Conservation (phyloP, 2,888 invertebrate genomes). For the Cephus nigrinus region DNA sequence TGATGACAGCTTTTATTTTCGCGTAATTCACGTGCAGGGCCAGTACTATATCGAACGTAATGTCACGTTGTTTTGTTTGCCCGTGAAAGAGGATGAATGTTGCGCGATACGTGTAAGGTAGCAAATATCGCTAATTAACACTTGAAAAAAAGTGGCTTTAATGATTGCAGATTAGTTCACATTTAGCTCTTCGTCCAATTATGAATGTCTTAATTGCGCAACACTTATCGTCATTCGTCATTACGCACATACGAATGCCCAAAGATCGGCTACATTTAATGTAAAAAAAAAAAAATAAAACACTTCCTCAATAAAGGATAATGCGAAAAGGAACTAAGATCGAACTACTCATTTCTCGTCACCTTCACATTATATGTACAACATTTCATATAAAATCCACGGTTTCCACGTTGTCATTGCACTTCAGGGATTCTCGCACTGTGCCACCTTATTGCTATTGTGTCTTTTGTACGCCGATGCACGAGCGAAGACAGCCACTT, state of each 20-base stretch:
- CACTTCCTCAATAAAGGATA: slow-evolving; percentile 35
- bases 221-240: not conserved
- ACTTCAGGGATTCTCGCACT: not conserved
- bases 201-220: not conserved
- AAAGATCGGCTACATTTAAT: not conserved
- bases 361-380: slow-evolving; percentile 1
- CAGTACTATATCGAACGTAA: not conserved
- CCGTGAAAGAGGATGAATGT: not conserved
- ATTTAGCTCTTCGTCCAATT: not conserved
- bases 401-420: not conserved
- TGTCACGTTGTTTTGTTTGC: not conserved
- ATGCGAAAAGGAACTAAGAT: slow-evolving; percentile 25
- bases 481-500: not conserved
- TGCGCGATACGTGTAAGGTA: not conserved
- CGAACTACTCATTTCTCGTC: slow-evolving; percentile 26
- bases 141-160: not conserved
- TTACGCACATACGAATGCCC: not conserved
- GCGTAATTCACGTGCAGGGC: not conserved
- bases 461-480: not conserved
- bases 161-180: not conserved
- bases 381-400: not conserved
- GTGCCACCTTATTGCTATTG: not conserved
- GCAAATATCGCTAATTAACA: no score
- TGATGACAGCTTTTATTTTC: not conserved
- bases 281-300: not conserved